These are phyloP conservation scores for Cetoscarus ocellatus DNA, from an alignment of 2,797 vertebrate species.

Conservation along the genomic window DNA sequence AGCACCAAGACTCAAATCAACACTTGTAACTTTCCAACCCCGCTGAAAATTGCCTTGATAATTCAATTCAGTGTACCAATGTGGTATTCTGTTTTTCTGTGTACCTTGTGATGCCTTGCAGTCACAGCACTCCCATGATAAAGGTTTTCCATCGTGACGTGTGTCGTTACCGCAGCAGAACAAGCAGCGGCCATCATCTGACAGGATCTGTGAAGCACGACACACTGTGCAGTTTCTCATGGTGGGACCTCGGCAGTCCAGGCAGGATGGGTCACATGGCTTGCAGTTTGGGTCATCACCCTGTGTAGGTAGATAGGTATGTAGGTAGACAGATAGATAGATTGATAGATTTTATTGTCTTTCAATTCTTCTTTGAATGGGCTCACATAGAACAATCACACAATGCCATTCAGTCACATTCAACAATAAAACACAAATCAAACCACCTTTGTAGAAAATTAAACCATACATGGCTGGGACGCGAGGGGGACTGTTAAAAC, in stretches of 20 bases:
- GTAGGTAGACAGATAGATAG: no score
- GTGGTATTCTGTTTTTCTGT: conserved; percentile 23
- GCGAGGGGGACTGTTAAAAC: no score
- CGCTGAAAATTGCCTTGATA: not conserved
- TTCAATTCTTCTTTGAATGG: no score
- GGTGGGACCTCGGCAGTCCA: conserved; percentile 89
- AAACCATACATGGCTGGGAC: no score
- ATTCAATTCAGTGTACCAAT: not conserved
- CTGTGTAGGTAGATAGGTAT: conserved; percentile 44
- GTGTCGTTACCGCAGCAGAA: conserved; percentile 85
- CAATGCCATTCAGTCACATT: no score
- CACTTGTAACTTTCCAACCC: not conserved
- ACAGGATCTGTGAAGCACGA: conserved; percentile 77
- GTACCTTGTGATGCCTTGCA: conserved; percentile 85
- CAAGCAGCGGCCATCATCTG: conserved; percentile 89
- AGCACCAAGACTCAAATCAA: not conserved
- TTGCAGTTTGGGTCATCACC: conserved; percentile 75
- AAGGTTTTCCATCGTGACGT: not conserved
- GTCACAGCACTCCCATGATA: conserved; percentile 88
- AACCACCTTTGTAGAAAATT: no score
- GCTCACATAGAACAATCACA: no score
- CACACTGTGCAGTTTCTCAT: conserved; percentile 88
- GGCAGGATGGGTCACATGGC: conserved; percentile 87
- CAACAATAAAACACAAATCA: no score
- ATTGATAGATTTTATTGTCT: no score